These are phyloP conservation scores for Albula glossodonta DNA, from an alignment of 2,113 vertebrate species.

Conservation along the genomic window DNA sequence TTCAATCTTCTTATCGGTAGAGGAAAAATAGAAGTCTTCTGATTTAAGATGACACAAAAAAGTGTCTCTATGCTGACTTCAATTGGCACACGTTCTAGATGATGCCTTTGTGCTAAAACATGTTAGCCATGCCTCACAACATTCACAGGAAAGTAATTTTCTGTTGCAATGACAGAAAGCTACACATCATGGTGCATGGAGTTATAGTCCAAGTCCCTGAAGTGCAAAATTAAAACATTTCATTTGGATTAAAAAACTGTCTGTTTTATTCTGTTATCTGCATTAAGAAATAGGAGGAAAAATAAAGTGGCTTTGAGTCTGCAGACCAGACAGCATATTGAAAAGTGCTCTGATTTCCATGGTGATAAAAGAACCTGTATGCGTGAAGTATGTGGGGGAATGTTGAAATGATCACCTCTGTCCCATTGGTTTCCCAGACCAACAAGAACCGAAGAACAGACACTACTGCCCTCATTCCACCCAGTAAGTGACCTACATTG, in stretches of 20 bases:
- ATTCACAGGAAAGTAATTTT: neutral
- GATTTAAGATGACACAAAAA: neutral
- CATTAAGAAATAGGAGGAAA: neutral
- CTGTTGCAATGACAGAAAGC: neutral
- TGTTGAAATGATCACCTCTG: slow-evolving; percentile 7
- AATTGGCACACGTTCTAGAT: neutral
- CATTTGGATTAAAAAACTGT: neutral
- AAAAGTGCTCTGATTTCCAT: neutral
- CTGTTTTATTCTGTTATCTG: neutral
- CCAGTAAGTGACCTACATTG: slow-evolving; percentile 17
- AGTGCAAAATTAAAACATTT: neutral
- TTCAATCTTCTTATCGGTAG: neutral
- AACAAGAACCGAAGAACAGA: neutral
- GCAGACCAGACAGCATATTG: too few relatives aligned
- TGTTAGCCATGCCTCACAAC: neutral
- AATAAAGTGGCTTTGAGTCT: too few relatives aligned
- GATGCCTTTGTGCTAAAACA: neutral
- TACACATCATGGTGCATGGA: neutral
- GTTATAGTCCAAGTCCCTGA: neutral
- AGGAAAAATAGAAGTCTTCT: neutral
- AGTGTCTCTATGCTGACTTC: neutral
- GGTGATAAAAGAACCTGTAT: neutral
- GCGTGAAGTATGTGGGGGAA: slow-evolving; percentile 13
- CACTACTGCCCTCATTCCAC: neutral
- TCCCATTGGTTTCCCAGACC: neutral